phyloP scores from a whole-genome alignment of 2,113 vertebrate species.

The Nothobranchius furzeri region DNA sequence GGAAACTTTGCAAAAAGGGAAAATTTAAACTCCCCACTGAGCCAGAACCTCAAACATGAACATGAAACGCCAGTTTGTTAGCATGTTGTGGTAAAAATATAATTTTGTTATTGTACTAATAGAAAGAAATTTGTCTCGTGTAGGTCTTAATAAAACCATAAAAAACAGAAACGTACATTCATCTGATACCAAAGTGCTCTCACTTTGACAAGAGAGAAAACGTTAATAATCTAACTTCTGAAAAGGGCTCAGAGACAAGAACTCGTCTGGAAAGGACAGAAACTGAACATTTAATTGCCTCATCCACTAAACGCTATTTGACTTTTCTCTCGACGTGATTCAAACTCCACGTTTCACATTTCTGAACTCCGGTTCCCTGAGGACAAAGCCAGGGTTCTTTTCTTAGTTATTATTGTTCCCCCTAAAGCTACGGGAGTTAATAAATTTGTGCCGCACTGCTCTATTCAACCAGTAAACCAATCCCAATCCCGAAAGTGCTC shows the following conservation, averaged over 20 bases:
- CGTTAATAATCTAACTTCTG: not conserved
- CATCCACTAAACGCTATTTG: too few species aligned
- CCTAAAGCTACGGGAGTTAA: not conserved
- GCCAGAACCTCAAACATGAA: not conserved
- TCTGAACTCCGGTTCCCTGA: not conserved
- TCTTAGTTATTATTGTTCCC: not conserved
- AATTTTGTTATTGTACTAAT: not conserved
- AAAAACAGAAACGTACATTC: not conserved
- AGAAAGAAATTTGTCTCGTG: too few species aligned
- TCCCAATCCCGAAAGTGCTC: not conserved
- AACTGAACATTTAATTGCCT: not conserved
- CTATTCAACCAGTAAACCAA: not conserved
- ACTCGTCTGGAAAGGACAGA: not conserved
- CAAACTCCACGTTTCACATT: not conserved
- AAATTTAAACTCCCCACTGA: not conserved
- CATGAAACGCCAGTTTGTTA: not conserved
- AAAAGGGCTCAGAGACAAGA: not conserved
- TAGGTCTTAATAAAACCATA: not conserved
- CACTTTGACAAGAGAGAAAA: not conserved
- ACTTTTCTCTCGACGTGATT: not conserved
- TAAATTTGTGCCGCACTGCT: not conserved
- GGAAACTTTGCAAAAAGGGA: too few species aligned
- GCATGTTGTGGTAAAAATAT: too few species aligned
- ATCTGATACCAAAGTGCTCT: not conserved
- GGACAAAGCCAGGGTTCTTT: not conserved